phyloP scores from a whole-genome alignment of 1,140 invertebrate species.

The Popillia japonica region DNA sequence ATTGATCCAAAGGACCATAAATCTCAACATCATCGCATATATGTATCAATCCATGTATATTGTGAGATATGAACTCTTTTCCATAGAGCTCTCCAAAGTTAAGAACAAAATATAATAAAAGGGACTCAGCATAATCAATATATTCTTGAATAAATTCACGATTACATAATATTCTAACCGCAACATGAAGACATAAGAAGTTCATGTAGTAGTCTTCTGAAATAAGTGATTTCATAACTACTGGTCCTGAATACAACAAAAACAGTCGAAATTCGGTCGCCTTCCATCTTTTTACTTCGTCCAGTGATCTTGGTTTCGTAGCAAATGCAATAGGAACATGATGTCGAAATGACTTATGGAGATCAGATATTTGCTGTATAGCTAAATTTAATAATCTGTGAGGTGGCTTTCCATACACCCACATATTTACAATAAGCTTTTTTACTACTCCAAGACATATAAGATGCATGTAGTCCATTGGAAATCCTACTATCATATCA shows the following conservation, averaged over 20 bases:
- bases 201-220: conserved; percentile 41
- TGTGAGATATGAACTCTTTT: background rate
- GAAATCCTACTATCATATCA: conserved; percentile 36
- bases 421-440: conserved; percentile 44
- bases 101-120: background rate
- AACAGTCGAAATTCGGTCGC: conserved; percentile 48
- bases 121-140: background rate
- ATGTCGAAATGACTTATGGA: conserved; percentile 32
- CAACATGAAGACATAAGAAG: conserved; percentile 45
- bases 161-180: conserved; percentile 41
- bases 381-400: conserved; percentile 31
- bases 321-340: conserved; percentile 44
- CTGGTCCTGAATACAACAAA: conserved; percentile 44
- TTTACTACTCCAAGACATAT: conserved; percentile 46
- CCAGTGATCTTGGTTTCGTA: conserved; percentile 42
- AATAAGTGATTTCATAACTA: conserved; percentile 45
- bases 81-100: background rate
- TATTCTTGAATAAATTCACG: conserved; percentile 1
- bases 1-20: too few relatives aligned
- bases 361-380: conserved; percentile 41
- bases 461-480: conserved; percentile 45
- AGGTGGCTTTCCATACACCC: conserved; percentile 42
- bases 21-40: background rate
- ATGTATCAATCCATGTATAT: background rate
- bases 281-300: conserved; percentile 45